Evolutionary conservation across 2,888 invertebrate genomes (phyloP).

Genomic region (Hofmannophila pseudospretella): DNA sequence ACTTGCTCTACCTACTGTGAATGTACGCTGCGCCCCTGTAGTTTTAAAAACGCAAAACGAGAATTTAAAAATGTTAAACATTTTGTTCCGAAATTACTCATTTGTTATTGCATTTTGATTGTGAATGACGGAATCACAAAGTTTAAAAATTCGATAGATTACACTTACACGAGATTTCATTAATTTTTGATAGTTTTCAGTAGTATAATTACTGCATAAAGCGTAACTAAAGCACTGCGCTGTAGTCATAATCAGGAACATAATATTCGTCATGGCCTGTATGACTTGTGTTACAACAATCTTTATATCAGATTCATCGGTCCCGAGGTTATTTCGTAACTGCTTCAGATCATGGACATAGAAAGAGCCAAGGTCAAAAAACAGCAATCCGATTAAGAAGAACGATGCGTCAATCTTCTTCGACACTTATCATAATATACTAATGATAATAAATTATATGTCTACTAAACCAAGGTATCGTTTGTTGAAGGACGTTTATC

Average conservation of each 20-base stretch:
- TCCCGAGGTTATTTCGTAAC: constrained; percentile 15
- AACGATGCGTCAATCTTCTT: no score
- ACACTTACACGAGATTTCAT: no score
- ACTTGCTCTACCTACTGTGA: constrained; percentile 6
- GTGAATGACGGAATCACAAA: no score
- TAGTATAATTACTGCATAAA: no score
- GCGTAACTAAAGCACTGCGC: background rate
- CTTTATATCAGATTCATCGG: constrained; percentile 8
- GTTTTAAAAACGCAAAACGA: background rate
- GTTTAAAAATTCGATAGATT: no score
- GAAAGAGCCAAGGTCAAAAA: constrained; percentile 37
- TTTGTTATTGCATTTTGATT: no score
- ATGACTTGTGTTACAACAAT: background rate
- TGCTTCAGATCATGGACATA: constrained; percentile 19
- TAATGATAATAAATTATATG: no score
- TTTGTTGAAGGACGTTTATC: no score
- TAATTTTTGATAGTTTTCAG: no score
- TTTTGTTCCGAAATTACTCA: no score
- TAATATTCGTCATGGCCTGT: background rate
- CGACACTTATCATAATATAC: no score
- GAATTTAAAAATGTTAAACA: background rate
- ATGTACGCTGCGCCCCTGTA: constrained; percentile 9
- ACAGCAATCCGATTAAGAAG: constrained; percentile 14
- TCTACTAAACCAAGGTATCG: no score
- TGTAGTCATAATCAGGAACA: background rate